Conservation (phyloP, 1,140 invertebrate species). For the Atopsyche davidsoni region DNA sequence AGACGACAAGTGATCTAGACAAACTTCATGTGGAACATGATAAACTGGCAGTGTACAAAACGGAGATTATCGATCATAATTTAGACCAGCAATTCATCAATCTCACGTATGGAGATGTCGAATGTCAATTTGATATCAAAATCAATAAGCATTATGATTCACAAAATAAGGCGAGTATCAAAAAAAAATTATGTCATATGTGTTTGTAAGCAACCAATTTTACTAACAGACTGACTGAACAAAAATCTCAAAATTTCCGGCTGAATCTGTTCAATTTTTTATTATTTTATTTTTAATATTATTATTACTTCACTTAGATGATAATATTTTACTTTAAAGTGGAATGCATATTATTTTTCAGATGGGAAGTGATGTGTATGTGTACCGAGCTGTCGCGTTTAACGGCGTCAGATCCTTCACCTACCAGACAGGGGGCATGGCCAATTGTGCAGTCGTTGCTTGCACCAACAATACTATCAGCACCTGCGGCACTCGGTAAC, state of each 20-base stretch:
- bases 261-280: not conserved
- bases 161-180: conserved; percentile 2
- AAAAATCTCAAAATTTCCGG: not conserved
- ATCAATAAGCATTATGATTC: conserved; percentile 13
- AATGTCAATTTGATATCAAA: conserved; percentile 14
- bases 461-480: conserved; percentile 17
- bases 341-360: conserved; percentile 5
- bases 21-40: conserved; percentile 11
- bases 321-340: not conserved
- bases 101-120: conserved; percentile 9
- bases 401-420: conserved; percentile 19
- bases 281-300: not conserved
- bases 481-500: conserved; percentile 22
- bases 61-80: conserved; percentile 1
- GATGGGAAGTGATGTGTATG: conserved; percentile 12
- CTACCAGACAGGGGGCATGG: conserved; percentile 14
- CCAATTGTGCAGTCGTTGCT: conserved; percentile 22
- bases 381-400: conserved; percentile 22
- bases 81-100: conserved; percentile 6
- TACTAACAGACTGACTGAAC: not conserved
- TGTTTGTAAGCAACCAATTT: not conserved
- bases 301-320: not conserved
- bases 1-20: conserved; percentile 7
- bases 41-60: conserved; percentile 13
- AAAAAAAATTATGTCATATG: not conserved